Evolutionary conservation across 2,113 vertebrate species (phyloP).

Genomic region (Dasyprocta punctata): DNA sequence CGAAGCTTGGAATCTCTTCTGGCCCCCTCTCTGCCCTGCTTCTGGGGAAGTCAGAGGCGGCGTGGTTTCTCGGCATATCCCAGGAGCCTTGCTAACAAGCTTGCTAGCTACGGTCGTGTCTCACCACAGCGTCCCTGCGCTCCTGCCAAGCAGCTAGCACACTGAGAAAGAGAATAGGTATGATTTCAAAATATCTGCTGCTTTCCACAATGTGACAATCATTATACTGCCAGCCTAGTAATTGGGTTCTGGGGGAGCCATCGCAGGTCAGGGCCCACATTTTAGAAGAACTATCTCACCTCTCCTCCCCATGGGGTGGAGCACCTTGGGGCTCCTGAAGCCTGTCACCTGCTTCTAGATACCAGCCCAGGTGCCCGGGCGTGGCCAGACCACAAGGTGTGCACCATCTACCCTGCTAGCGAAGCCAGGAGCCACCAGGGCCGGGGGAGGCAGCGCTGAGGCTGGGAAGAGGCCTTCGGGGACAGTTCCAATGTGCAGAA

Average conservation of each 20-base stretch:
- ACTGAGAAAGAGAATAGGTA: neutral
- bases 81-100: neutral
- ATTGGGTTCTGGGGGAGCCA: accelerated
- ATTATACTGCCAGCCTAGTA: accelerated
- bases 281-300: too few species aligned
- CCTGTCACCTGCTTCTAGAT: accelerated
- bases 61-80: neutral
- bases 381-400: accelerated
- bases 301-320: neutral
- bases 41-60: neutral
- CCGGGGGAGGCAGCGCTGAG: accelerated
- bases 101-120: neutral
- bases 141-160: accelerated
- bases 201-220: neutral
- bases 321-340: neutral
- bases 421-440: too few species aligned
- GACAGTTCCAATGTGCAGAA: neutral
- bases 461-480: neutral
- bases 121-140: neutral
- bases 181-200: neutral
- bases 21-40: neutral
- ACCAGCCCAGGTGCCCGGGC: too few species aligned
- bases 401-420: neutral
- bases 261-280: too few species aligned
- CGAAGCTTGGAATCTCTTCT: neutral